phyloP scores from a whole-genome alignment of 2,888 invertebrate genomes.

The Rhagophthalmus giganteus region DNA sequence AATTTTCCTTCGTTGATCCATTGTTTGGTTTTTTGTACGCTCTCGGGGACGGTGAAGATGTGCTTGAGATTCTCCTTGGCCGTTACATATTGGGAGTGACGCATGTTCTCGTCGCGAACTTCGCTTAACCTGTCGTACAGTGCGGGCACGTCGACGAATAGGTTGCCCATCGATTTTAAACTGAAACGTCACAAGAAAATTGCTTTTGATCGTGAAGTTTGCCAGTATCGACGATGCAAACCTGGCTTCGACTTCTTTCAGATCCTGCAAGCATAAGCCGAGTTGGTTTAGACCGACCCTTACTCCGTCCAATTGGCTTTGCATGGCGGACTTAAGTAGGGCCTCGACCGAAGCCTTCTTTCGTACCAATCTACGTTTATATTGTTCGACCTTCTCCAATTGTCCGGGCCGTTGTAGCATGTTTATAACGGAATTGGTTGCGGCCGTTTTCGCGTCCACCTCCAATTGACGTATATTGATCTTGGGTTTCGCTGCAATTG shows the following conservation, averaged over 20 bases:
- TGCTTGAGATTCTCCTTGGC: conserved; percentile 98
- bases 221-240: conserved; percentile 43
- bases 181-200: too few species aligned
- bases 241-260: conserved; percentile 69
- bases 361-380: conserved; percentile 71
- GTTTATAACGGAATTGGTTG: conserved; percentile 84
- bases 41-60: conserved; percentile 96
- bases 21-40: conserved; percentile 90
- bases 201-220: too few species aligned
- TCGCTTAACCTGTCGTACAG: conserved; percentile 80
- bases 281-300: conserved; percentile 90
- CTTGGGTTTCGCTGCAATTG: conserved; percentile 24
- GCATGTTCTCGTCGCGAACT: conserved; percentile 89
- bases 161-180: conserved; percentile 74
- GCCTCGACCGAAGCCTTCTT: conserved; percentile 92
- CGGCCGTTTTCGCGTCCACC: conserved; percentile 75
- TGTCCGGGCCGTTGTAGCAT: conserved; percentile 95
- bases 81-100: conserved; percentile 95
- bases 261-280: conserved; percentile 82
- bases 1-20: conserved; percentile 95
- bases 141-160: conserved; percentile 76
- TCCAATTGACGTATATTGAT: conserved; percentile 70
- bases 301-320: conserved; percentile 96
- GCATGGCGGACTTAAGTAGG: conserved; percentile 96
- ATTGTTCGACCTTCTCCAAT: conserved; percentile 86